A percentile compares a stretch with the other conserved stretches of the same genome.
phyloP scores from a whole-genome alignment of 37 sponge, comb jelly and placozoan species.

The Bolinopsis microptera region DNA sequence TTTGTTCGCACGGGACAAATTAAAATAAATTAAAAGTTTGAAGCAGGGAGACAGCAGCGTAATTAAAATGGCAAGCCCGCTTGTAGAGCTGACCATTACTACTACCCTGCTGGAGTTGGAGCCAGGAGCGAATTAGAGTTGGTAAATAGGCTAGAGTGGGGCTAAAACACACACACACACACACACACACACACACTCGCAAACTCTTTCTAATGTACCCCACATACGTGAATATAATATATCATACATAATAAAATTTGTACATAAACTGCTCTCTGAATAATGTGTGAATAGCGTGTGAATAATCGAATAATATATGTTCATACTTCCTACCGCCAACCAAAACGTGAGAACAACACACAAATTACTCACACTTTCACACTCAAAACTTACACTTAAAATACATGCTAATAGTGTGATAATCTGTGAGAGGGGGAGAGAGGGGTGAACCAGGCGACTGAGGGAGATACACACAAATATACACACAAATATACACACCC shows the following conservation, averaged over 20 bases:
- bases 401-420: too few relatives aligned
- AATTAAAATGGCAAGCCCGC: neutral
- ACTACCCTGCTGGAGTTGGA: neutral
- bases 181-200: too few relatives aligned
- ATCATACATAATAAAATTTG: neutral
- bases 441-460: neutral
- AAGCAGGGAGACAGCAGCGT: neutral
- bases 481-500: neutral
- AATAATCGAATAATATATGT: neutral
- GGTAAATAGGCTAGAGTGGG: neutral
- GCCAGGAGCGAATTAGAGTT: neutral
- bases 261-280: neutral
- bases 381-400: neutral
- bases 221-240: neutral
- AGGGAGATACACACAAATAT: neutral
- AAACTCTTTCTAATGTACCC: neutral
- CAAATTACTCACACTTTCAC: too few relatives aligned
- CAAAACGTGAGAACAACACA: neutral
- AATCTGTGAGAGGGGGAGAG: neutral
- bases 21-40: neutral
- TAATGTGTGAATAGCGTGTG: neutral
- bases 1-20: neutral
- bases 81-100: neutral
- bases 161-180: neutral
- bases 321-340: neutral